phyloP scores from a whole-genome alignment of 2,113 vertebrate species.

The Dicerorhinus sumatrensis region DNA sequence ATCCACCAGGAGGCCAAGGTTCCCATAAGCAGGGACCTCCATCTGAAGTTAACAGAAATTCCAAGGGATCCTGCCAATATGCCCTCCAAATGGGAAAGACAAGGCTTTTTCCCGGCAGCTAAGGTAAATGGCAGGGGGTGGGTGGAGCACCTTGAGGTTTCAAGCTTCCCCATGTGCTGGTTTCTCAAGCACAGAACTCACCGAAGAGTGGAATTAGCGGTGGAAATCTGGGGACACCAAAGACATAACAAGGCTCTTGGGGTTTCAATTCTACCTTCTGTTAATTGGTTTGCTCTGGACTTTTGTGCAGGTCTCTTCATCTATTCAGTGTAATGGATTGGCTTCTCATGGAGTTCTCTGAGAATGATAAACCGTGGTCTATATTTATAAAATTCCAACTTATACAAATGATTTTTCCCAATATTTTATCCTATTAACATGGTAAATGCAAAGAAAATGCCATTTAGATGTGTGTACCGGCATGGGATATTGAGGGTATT shows the following conservation, averaged over 20 bases:
- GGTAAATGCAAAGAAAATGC: neutral
- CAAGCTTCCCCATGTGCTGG: rapidly evolving
- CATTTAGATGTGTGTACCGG: rapidly evolving
- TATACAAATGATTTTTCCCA: neutral
- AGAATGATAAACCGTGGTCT: neutral
- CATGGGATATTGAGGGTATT: neutral
- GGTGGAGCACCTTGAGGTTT: rapidly evolving
- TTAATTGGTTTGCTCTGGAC: neutral
- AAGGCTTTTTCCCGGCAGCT: neutral
- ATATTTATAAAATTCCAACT: neutral
- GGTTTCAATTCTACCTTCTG: rapidly evolving
- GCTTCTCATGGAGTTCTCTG: neutral
- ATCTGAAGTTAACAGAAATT: neutral
- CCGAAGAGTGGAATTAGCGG: rapidly evolving
- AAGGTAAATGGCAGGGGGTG: constrained; percentile 38
- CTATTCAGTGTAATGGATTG: rapidly evolving
- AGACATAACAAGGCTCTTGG: neutral
- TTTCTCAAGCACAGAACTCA: neutral
- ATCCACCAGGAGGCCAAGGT: neutral
- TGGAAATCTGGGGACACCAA: neutral
- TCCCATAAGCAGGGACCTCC: neutral
- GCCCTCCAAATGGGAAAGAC: neutral
- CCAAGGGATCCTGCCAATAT: neutral
- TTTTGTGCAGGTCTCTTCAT: neutral
- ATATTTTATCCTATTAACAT: neutral